Conservation (phyloP, 2,888 invertebrate genomes). For the Eurytoma adleriae region DNA sequence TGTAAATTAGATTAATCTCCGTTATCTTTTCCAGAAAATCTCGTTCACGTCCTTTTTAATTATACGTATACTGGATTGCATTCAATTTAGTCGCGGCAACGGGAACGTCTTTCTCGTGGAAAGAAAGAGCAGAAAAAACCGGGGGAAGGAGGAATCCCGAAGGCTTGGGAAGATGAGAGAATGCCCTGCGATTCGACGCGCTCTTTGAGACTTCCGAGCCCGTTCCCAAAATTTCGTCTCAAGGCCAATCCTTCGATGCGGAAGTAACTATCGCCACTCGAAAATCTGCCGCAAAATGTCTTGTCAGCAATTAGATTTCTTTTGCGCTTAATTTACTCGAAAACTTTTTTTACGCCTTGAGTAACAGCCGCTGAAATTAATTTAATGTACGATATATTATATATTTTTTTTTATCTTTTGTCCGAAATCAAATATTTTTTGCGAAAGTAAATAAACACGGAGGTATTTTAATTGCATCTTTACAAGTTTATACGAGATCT, state of each 20-base stretch:
- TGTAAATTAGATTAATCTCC: no score
- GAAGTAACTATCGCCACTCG: slow-evolving; percentile 44
- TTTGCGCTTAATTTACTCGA: slow-evolving; percentile 14
- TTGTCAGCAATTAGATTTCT: slow-evolving; percentile 36
- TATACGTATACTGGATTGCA: slow-evolving; percentile 5
- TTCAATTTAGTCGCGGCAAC: slow-evolving; percentile 12
- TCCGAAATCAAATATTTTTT: no score
- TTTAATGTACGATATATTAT: no score
- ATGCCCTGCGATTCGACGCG: slow-evolving; percentile 21
- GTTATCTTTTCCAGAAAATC: not conserved
- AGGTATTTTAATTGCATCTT: not conserved
- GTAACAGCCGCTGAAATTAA: no score
- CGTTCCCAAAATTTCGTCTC: slow-evolving; percentile 55
- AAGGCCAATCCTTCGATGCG: slow-evolving; percentile 49
- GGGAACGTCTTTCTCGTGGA: slow-evolving; percentile 15
- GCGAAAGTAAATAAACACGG: not conserved
- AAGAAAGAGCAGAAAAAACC: not conserved
- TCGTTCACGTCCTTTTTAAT: not conserved
- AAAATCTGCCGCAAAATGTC: slow-evolving; percentile 27
- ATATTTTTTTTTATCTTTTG: no score
- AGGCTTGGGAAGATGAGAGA: slow-evolving; percentile 18
- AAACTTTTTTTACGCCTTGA: not conserved
- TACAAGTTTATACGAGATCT: no score
- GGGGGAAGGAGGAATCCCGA: not conserved
- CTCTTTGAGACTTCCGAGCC: slow-evolving; percentile 40